Base-by-base conservation (phyloP, 64 coral and sea anemone genomes). In the Montipora cactus region DNA sequence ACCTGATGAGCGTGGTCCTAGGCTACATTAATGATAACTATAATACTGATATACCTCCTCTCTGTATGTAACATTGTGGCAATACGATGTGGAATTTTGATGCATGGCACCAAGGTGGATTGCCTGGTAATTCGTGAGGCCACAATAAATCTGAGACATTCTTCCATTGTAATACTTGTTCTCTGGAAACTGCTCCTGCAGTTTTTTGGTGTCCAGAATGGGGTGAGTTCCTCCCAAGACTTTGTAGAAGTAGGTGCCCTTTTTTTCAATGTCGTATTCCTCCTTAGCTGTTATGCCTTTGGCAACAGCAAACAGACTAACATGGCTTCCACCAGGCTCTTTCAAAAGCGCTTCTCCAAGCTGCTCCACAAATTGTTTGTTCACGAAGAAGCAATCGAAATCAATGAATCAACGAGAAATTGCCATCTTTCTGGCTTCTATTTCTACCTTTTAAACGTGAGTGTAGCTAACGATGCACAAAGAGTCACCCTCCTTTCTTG, bases 61-160 rank as follows among this genome's bases (percentile, higher is more conserved):
- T 76, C 75, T 89, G 20, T 53, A 89, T 5, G 71, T 75, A 7
- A 59, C 7, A 0, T 50, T 45, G 76, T 89, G 87, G 12, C 87
- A 73, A 53, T 76, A 89, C 18, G 18, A 22, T 11, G 68, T 25
- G n/a, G 87, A 76, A 14, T 52, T 89, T 25, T 89, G 74, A 69
- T 89, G 87, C 18, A n/a, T 53, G 18, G 87, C 68, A 50, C 69
- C 87, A 74, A 89, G 47, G 37, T 48, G 76, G 16, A 75, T 28
- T 51, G 87, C 87, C 59, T 89, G 68, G 7, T 89, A 73, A 89
- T 89, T 69, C 76, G 23, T 76, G 6, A 89, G 73, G 16, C 87
- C 87, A 75, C 74, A 47, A 53, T 89, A 89, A 7, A 89, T 77
- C 2, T 23, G 7, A 47, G 69, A 69, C 19, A 49, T 48, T 50